A percentile compares a stretch with the other conserved stretches of the same genome.
Evolutionary conservation across 1,140 invertebrate genomes (phyloP).

Genomic region (Zaprionus gabonicus): DNA sequence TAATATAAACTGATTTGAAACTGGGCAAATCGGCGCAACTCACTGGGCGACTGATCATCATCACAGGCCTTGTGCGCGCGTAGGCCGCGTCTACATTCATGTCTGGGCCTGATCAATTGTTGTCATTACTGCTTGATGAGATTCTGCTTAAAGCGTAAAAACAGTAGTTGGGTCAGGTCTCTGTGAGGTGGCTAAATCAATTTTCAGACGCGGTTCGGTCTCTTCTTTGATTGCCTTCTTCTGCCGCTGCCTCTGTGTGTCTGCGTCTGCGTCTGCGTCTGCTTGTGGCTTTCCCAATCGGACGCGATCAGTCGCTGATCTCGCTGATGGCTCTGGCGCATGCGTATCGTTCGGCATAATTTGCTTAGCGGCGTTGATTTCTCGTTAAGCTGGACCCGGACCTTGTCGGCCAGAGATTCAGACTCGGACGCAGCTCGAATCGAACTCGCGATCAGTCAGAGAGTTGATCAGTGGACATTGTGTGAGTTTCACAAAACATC

Average conservation of each 20-base stretch:
- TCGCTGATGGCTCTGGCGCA: slow-evolving; percentile 70
- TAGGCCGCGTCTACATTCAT: not conserved
- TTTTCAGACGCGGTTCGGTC: slow-evolving; percentile 60
- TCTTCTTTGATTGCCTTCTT: slow-evolving; percentile 61
- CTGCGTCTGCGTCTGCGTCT: slow-evolving; percentile 1
- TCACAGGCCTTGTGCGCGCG: slow-evolving; percentile 46
- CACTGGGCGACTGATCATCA: slow-evolving; percentile 45
- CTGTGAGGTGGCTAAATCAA: slow-evolving; percentile 79
- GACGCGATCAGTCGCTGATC: slow-evolving; percentile 46
- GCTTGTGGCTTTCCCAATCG: slow-evolving; percentile 20
- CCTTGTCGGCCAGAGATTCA: slow-evolving; percentile 23
- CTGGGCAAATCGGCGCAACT: slow-evolving; percentile 11
- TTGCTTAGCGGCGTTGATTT: slow-evolving; percentile 82
- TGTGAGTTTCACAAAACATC: slow-evolving; percentile 54
- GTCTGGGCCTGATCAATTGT: slow-evolving; percentile 71
- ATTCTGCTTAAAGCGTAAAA: slow-evolving; percentile 84
- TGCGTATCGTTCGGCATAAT: slow-evolving; percentile 83
- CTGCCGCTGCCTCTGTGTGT: slow-evolving; percentile 25
- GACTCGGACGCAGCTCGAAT: not conserved
- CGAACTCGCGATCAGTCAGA: not conserved
- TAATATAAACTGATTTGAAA: slow-evolving; percentile 68
- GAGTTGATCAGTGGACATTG: slow-evolving; percentile 1
- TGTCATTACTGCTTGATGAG: slow-evolving; percentile 83
- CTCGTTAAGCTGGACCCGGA: slow-evolving; percentile 65
- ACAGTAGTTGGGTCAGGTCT: slow-evolving; percentile 81